phyloP scores from a whole-genome alignment of 1,140 invertebrate species.

The Heliconius hewitsoni region DNA sequence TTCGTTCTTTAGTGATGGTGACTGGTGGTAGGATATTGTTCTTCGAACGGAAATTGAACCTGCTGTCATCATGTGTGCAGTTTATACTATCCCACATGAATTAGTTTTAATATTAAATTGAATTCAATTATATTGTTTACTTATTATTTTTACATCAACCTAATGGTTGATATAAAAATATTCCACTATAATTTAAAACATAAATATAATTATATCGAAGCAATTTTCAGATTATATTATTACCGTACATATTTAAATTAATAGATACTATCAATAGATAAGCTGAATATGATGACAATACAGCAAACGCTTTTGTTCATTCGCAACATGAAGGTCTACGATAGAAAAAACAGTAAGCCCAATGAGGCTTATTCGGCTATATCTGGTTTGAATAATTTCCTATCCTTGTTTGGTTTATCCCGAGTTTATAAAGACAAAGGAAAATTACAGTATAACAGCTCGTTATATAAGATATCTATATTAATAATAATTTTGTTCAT shows the following conservation, averaged over 20 bases:
- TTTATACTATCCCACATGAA: too few species aligned
- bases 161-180: too few species aligned
- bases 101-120: too few species aligned
- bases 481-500: background rate
- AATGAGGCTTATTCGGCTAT: background rate
- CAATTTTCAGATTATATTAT: background rate
- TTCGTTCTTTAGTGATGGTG: too few species aligned
- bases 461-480: background rate
- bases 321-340: background rate
- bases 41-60: too few species aligned
- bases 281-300: slow-evolving; percentile 2
- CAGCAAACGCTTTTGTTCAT: background rate
- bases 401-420: background rate
- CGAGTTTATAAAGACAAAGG: background rate
- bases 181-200: too few species aligned
- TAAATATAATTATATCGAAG: background rate
- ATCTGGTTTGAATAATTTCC: background rate
- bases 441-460: background rate
- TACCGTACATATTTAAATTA: slow-evolving; percentile 1
- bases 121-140: too few species aligned
- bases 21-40: too few species aligned
- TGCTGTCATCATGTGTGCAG: too few species aligned
- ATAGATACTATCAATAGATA: slow-evolving; percentile 13
- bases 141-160: too few species aligned
- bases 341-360: background rate